Conservation (phyloP, 2,797 vertebrate genomes). For the Columba guinea region DNA sequence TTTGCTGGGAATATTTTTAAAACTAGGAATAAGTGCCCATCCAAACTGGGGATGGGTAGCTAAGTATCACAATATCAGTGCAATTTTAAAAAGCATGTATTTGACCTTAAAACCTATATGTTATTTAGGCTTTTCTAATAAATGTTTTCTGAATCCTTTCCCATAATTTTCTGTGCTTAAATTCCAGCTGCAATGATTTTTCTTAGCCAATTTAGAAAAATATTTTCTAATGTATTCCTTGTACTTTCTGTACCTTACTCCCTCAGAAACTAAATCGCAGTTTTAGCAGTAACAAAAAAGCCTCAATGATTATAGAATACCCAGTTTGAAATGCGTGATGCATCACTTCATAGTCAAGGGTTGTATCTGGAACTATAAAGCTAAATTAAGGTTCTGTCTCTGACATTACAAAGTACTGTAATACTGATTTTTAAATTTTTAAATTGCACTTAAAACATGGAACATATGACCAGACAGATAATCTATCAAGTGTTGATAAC, state of each 20-base stretch:
- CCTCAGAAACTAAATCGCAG: conserved; percentile 14
- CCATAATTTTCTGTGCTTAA: background rate
- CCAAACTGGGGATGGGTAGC: background rate
- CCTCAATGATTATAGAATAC: conserved; percentile 22
- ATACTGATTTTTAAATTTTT: conserved; percentile 65
- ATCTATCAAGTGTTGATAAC: conserved; percentile 30
- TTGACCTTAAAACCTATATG: background rate
- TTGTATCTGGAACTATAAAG: conserved; percentile 34
- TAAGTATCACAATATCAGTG: background rate
- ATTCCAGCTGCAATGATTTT: conserved; percentile 30
- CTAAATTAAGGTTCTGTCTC: conserved; percentile 50
- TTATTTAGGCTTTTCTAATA: background rate
- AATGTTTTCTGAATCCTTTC: background rate
- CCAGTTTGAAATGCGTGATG: background rate
- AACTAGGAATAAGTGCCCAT: background rate
- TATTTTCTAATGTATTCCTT: background rate
- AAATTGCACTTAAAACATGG: conserved; percentile 44
- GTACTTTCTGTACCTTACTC: background rate
- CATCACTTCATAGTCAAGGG: conserved; percentile 42
- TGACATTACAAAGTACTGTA: conserved; percentile 53
- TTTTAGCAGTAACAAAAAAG: conserved; percentile 44
- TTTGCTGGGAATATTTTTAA: background rate
- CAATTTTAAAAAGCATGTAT: background rate
- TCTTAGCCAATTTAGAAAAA: conserved; percentile 40
- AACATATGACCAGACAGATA: background rate